Evolutionary conservation across 2,113 vertebrate genomes (phyloP), one percentile per base, ranked within the genome.

Genomic region (Poeciliopsis prolifica): DNA sequence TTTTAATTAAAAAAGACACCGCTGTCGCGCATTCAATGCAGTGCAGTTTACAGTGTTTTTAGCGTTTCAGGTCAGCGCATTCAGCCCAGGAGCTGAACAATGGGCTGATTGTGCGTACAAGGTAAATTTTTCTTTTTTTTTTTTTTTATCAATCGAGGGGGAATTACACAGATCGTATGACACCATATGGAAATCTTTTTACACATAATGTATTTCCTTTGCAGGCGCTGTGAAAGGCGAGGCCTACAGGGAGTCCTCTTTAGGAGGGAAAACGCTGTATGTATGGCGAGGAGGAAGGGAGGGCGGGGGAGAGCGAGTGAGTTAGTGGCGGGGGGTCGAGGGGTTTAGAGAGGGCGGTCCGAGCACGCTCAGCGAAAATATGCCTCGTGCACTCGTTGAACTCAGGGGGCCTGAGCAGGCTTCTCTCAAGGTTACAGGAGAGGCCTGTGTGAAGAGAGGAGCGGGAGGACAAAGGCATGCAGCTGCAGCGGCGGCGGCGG

Each of bases 381-480:
- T 95, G 93, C 94, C 91, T 94, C 91, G 90, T 95, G 94, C 92
- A 95, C 93, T 92, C 93, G 87, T 90, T 94, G 93, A 94, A 95
- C 93, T 92, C 93, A 24, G 93, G 92, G 92, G 92, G 94, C 94
- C 93, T 93, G 91, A 78, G 87, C 86, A 80, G 91, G 91, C 92
- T 94, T 87, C 89, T 92, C 91, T 93, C 93, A 95, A 95, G 93
- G 93, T 94, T 95, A 94, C 91, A 93, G 89, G 85, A 91, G 88
- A 92, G 86, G 90, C 87, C 87, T 90, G 89, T 86, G 82, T 74
- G 15, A 78, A 79, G 72, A 74, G 78, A 89, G 82, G 78, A 77
- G 67, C 87, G 5, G 44, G 44, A 48, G 17, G 44, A 48, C 44
- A 1, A 19, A 48, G 44, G 44, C 44, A 48, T 48, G 89, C 84